phyloP scores from a whole-genome alignment of 1,140 invertebrate genomes.

The Bombus difficillimus region DNA sequence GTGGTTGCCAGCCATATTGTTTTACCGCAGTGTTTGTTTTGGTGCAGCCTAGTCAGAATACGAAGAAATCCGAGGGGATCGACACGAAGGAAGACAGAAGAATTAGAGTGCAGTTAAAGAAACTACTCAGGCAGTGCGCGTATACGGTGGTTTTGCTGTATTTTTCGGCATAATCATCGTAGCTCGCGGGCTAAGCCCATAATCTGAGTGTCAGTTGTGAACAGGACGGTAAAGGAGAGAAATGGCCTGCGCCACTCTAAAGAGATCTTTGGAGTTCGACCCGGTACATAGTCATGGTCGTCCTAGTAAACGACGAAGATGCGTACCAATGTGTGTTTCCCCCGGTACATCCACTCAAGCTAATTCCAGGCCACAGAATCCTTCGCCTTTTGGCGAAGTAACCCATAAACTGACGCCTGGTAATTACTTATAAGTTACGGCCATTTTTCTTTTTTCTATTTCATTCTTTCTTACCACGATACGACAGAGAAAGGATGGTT shows the following conservation, averaged over 20 bases:
- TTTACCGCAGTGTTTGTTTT: constrained; percentile 77
- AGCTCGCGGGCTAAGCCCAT: constrained; percentile 24
- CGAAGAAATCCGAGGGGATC: constrained; percentile 57
- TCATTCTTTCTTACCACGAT: constrained; percentile 25
- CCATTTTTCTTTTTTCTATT: constrained; percentile 71
- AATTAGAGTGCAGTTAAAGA: constrained; percentile 23
- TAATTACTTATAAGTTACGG: constrained; percentile 82
- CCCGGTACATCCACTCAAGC: constrained; percentile 87
- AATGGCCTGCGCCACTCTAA: constrained; percentile 98
- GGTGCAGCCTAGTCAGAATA: constrained; percentile 59
- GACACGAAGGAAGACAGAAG: constrained; percentile 20
- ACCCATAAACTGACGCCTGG: constrained; percentile 93
- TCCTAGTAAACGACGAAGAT: constrained; percentile 93
- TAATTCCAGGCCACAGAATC: constrained; percentile 78
- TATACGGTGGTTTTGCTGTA: constrained; percentile 40
- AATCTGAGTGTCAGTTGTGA: constrained; percentile 62
- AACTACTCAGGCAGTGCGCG: constrained; percentile 42
- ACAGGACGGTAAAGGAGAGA: constrained; percentile 75
- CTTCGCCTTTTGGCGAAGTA: constrained; percentile 90
- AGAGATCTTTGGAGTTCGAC: constrained; percentile 96
- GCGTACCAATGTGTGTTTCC: constrained; percentile 91
- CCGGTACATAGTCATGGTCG: constrained; percentile 90
- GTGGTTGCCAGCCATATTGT: constrained; percentile 74
- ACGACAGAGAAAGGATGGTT: constrained; percentile 48
- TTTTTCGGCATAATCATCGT: constrained; percentile 46